These are phyloP conservation scores for Deilephila porcellus DNA, from an alignment of 2,888 invertebrate species.

Conservation along the genomic window DNA sequence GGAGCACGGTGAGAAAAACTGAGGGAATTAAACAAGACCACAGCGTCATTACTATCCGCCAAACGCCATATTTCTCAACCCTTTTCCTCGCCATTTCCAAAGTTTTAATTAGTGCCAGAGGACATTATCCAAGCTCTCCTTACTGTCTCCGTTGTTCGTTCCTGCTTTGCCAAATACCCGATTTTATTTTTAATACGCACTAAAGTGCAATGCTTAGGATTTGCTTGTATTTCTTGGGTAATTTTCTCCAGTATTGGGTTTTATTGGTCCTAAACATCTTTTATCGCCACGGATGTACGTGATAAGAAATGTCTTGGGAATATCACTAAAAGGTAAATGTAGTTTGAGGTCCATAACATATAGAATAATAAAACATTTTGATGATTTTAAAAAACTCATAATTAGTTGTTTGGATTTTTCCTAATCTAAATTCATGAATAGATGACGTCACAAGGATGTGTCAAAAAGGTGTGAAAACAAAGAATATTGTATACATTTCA, in stretches of 20 bases:
- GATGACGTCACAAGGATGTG: too few species aligned
- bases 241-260: too few species aligned
- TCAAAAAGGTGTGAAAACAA: neutral
- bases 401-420: too few species aligned
- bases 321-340: too few species aligned
- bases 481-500: neutral
- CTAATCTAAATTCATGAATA: too few species aligned
- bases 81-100: constrained; percentile 76
- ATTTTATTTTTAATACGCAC: constrained; percentile 58
- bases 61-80: constrained; percentile 80
- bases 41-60: constrained; percentile 74
- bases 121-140: constrained; percentile 78
- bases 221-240: neutral
- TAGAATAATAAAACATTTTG: too few species aligned
- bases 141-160: constrained; percentile 62
- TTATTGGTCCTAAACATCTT: too few species aligned
- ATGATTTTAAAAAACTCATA: too few species aligned
- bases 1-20: constrained; percentile 65
- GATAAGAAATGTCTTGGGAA: too few species aligned
- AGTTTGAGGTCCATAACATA: too few species aligned
- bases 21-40: constrained; percentile 71
- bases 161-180: constrained; percentile 65
- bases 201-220: constrained; percentile 48
- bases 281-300: too few species aligned
- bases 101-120: constrained; percentile 84